Base-by-base conservation (phyloP, 2,797 vertebrate species). In the Helicolenus hilgendorfi region DNA sequence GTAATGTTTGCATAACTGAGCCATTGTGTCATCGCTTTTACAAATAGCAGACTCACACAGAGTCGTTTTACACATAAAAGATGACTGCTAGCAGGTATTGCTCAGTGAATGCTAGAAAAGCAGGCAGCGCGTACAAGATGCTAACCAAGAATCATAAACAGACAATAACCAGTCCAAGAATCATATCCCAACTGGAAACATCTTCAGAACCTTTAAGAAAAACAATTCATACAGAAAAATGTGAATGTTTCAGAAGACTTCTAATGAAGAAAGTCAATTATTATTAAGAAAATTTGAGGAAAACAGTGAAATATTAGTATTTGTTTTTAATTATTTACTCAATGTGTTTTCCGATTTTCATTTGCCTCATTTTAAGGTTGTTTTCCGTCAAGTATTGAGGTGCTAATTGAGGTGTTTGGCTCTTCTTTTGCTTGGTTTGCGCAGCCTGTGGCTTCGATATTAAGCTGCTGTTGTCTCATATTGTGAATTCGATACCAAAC, bases 1-100 rank as follows among this genome's bases (percentile, higher is more conserved):
- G 81, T 77, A 83, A 81, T 88, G 89, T 90, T 89, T 86, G 89
- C 84, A 84, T 82, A 84, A 83, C 72, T 83, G 72, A 85, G 67
- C 11, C 0, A 65, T 78, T 81, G 64, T 73, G 53, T 62, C 82
- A 67, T 55, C 60, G 55, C 68, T 81, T 77, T 76, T 69, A 78
- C 67, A 77, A 86, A 88, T 9, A 72, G 67, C 5, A 71, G 27
- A 33, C 27, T 75, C 70, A 53, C 49, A 53, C 38, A 7, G 33
- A 41, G 18, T 27, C 41, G 72, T 84, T 77, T 35, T 1, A 76
- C 11, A 69, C n/a, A 53, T 22, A 27, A 9, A 49, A 73, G 69
- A 74, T 1, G 14, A 45, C 49, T 49, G 5, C 27, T 20, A 72
- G 64, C 35, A 63, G 29, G 41, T 53, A 27, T 10, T 10, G 20